Base-by-base conservation (phyloP, 2,888 invertebrate genomes). In the Globia sparganii region DNA sequence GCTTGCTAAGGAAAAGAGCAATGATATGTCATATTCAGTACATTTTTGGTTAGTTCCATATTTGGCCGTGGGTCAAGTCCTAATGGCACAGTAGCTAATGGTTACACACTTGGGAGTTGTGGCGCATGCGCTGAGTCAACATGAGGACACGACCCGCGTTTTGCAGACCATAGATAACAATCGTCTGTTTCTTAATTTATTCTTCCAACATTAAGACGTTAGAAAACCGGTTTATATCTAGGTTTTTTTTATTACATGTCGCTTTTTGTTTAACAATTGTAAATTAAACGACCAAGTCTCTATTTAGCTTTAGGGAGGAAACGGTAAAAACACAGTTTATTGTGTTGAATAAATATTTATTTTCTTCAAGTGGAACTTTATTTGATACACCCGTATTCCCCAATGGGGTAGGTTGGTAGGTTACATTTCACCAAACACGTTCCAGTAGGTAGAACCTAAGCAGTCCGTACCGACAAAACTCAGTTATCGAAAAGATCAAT, bases 81-180 rank as follows among this genome's bases (percentile, higher is more conserved):
- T 46, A 37, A 13, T n/a, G n/a, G n/a, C n/a, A n/a, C n/a, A n/a
- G n/a, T n/a, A n/a, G n/a, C 34, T 46, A 37, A 13, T 61, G 79
- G 72, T 58, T n/a, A 58, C 18, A 15, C 28, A 40, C 25, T 53
- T 37, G 37, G 37, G 8, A 34, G 25, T n/a, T 68, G 21, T 77
- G 81, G 84, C 85, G 72, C 85, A 84, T 81, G 70, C 67, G 70
- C 81, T 77, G 81, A 83, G 56, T 83, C 85, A 83, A 70, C 67
- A 40, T 62, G 59, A 49, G 67, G 72, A 77, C 77, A 25, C 53
- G 70, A 61, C 67, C 64, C 43, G 81, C 43, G 72, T 37, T 77
- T 73, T 34, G 37, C 66, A 80, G 71, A 73, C 72, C 53, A 77
- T 25, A 85, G 83, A 85, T 83, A 77, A 69, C 56, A 84, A 76